Percentiles rank a stretch among this genome's conserved stretches.
Evolutionary conservation across 2,113 vertebrate genomes (phyloP).

Genomic region (Colius striatus): DNA sequence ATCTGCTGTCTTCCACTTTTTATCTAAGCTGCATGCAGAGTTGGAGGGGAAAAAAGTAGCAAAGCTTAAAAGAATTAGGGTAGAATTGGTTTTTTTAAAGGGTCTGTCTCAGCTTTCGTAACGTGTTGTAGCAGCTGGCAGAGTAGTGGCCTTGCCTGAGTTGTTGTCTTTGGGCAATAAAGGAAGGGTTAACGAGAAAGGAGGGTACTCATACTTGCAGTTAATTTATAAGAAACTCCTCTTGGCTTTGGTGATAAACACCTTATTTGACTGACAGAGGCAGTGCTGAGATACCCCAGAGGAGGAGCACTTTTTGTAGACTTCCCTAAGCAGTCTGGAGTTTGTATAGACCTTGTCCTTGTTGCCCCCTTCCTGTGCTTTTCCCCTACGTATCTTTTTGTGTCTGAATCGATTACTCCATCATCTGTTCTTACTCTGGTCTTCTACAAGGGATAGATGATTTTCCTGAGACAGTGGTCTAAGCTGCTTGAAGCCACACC

Average conservation of each 20-base stretch:
- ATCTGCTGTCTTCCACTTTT: neutral
- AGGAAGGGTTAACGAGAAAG: neutral
- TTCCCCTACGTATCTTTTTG: neutral
- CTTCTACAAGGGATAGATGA: neutral
- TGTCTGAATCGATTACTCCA: neutral
- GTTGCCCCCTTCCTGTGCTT: neutral
- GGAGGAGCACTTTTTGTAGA: neutral
- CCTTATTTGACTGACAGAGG: neutral
- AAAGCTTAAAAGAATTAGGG: neutral
- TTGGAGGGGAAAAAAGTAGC: neutral
- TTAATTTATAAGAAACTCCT: neutral
- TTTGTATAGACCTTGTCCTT: neutral
- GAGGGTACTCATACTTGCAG: neutral
- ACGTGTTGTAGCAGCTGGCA: neutral
- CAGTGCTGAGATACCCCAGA: neutral
- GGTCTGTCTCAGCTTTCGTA: neutral
- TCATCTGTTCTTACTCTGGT: neutral
- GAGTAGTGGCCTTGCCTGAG: neutral
- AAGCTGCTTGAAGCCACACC: neutral
- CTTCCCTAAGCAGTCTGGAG: neutral
- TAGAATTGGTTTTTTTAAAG: neutral
- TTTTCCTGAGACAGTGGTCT: neutral
- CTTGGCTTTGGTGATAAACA: neutral
- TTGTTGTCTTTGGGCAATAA: neutral
- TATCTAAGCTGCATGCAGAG: neutral